A percentile compares a stretch with the other conserved stretches of the same genome.
phyloP scores from a whole-genome alignment of 2,113 vertebrate species.

The Antechinus stuartii region DNA sequence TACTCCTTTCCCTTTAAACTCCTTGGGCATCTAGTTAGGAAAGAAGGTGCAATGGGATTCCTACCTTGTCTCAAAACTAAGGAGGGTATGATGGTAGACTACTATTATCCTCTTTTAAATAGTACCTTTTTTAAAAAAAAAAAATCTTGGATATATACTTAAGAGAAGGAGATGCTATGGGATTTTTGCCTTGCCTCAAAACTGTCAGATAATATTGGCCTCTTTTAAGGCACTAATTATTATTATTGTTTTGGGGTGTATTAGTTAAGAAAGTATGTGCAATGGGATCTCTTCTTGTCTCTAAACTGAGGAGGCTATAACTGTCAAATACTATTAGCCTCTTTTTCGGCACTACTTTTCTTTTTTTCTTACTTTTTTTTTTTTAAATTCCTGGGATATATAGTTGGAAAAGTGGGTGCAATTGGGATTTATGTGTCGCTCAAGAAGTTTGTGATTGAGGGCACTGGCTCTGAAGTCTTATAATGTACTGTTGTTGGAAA shows the following conservation, averaged over 20 bases:
- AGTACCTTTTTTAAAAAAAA: not conserved
- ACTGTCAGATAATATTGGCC: conserved; percentile 27
- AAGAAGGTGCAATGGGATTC: conserved; percentile 12
- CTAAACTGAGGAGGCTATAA: not conserved
- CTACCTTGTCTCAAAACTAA: no score
- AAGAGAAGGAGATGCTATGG: not conserved
- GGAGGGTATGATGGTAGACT: no score
- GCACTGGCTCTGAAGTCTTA: conserved; percentile 55
- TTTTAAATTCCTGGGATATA: not conserved
- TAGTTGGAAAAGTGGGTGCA: conserved; percentile 38
- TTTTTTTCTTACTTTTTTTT: no score
- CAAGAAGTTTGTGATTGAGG: conserved; percentile 61
- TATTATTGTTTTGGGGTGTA: not conserved
- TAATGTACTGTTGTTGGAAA: conserved; percentile 42
- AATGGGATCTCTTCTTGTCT: not conserved
- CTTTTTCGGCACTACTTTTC: not conserved
- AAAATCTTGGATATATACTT: not conserved
- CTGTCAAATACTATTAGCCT: conserved; percentile 30
- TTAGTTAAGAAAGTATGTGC: conserved; percentile 42
- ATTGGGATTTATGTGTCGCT: conserved; percentile 20
- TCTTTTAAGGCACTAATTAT: not conserved
- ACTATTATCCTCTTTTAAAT: conserved; percentile 36
- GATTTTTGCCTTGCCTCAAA: not conserved
- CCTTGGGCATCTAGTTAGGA: conserved; percentile 16
- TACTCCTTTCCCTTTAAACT: not conserved